Percentiles rank a stretch among this genome's conserved stretches.
Evolutionary conservation across 2,888 invertebrate species (phyloP).

Genomic region (Ormyrus nitidulus): DNA sequence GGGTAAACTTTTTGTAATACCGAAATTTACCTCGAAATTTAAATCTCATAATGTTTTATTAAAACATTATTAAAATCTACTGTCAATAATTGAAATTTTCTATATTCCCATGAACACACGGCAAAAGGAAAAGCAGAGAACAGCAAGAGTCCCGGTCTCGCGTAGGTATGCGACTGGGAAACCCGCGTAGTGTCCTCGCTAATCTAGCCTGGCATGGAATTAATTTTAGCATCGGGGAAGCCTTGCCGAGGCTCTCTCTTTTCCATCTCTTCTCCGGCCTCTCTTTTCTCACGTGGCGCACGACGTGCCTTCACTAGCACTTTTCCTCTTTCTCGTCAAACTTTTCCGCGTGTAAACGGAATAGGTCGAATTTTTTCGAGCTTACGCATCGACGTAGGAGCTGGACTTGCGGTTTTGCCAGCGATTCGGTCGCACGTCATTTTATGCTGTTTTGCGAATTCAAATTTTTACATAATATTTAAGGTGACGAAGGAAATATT

Average conservation of each 20-base stretch:
- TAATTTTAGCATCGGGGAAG: conserved; percentile 69
- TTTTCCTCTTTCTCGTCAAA: conserved; percentile 51
- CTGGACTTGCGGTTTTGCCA: too few species aligned
- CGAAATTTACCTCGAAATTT: too few species aligned
- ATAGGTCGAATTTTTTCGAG: conserved; percentile 50
- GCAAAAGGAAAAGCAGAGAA: not conserved
- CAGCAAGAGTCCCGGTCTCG: not conserved
- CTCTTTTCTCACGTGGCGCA: not conserved
- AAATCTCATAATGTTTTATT: too few species aligned
- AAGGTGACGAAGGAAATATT: too few species aligned
- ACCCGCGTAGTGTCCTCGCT: conserved; percentile 66
- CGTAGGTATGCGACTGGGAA: conserved; percentile 60
- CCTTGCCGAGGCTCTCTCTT: conserved; percentile 30
- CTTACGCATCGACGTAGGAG: too few species aligned
- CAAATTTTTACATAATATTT: too few species aligned
- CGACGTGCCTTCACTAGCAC: not conserved
- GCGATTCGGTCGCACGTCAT: too few species aligned
- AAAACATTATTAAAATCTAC: too few species aligned
- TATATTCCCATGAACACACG: not conserved
- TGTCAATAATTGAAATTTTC: not conserved
- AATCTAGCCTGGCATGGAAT: conserved; percentile 68
- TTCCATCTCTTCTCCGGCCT: not conserved
- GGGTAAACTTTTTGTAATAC: too few species aligned
- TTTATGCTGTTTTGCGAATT: too few species aligned
- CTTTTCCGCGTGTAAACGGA: conserved; percentile 62